Evolutionary conservation across 2,888 invertebrate genomes (phyloP).

Genomic region (Omphaloscelis lunosa): DNA sequence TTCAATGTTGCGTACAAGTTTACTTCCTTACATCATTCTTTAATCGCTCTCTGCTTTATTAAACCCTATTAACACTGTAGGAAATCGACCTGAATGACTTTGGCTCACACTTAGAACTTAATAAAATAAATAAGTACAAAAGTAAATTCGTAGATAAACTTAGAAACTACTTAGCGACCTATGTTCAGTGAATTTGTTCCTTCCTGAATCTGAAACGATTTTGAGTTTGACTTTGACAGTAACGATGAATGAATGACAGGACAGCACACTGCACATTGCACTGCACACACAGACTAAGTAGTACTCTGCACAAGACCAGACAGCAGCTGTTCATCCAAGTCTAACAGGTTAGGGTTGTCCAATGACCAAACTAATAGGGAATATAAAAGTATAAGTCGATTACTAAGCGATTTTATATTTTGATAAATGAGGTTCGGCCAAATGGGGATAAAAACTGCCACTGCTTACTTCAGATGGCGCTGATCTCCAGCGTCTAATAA

Average conservation of each 20-base stretch:
- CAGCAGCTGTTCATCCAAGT: constrained; percentile 53
- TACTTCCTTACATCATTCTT: constrained; percentile 61
- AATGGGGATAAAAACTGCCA: too few relatives aligned
- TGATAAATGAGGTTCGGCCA: not conserved
- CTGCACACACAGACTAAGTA: too few relatives aligned
- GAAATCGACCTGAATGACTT: constrained; percentile 5
- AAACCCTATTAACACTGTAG: not conserved
- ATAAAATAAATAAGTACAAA: constrained; percentile 35
- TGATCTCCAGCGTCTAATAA: too few relatives aligned
- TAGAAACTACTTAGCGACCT: not conserved
- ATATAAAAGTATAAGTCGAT: constrained; percentile 18
- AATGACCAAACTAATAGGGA: not conserved
- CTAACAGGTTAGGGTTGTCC: constrained; percentile 12
- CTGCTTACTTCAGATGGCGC: too few relatives aligned
- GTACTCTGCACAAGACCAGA: constrained; percentile 1
- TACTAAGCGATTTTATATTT: not conserved
- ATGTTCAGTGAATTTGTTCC: constrained; percentile 6
- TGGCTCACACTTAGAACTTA: constrained; percentile 1
- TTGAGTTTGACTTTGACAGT: constrained; percentile 6
- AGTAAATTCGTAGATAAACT: constrained; percentile 14
- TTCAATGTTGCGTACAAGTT: constrained; percentile 46
- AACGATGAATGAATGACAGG: not conserved
- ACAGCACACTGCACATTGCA: constrained; percentile 8
- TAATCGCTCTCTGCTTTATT: constrained; percentile 5
- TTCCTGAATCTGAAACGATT: constrained; percentile 8